These are phyloP conservation scores for Proterorhinus semilunaris DNA, from an alignment of 2,113 vertebrate species.

Conservation along the genomic window DNA sequence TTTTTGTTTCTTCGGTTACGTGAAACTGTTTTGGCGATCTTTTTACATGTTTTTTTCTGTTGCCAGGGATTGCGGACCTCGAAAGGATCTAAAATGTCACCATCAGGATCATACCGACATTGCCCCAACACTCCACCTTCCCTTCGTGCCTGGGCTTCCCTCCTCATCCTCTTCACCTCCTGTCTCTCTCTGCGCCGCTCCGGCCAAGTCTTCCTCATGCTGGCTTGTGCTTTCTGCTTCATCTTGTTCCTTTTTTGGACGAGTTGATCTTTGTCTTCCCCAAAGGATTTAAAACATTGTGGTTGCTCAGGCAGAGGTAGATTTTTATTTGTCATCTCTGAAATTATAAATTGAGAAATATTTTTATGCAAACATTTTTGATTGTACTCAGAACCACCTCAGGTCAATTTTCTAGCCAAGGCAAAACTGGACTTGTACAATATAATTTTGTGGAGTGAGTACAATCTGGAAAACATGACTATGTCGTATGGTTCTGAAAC, in stretches of 20 bases:
- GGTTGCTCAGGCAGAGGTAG: conserved; percentile 24
- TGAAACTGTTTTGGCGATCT: conserved; percentile 26
- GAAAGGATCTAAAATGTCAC: conserved; percentile 32
- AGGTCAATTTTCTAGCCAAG: no score
- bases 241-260: conserved; percentile 25
- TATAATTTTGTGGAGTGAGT: no score
- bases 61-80: neutral
- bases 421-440: no score
- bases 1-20: conserved; percentile 39
- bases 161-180: conserved; percentile 63
- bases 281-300: conserved; percentile 15
- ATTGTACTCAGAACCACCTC: no score
- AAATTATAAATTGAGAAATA: conserved; percentile 32
- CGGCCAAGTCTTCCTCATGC: conserved; percentile 57
- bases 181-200: conserved; percentile 55
- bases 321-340: conserved; percentile 16
- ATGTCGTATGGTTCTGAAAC: no score
- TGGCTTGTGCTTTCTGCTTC: conserved; percentile 24
- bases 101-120: conserved; percentile 10
- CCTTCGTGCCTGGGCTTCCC: conserved; percentile 50
- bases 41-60: conserved; percentile 14
- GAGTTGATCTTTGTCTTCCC: conserved; percentile 17
- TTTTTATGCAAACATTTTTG: neutral
- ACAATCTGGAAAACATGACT: no score
- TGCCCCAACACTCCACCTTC: conserved; percentile 38